phyloP scores from a whole-genome alignment of 2,113 vertebrate species.

The Proterorhinus semilunaris region DNA sequence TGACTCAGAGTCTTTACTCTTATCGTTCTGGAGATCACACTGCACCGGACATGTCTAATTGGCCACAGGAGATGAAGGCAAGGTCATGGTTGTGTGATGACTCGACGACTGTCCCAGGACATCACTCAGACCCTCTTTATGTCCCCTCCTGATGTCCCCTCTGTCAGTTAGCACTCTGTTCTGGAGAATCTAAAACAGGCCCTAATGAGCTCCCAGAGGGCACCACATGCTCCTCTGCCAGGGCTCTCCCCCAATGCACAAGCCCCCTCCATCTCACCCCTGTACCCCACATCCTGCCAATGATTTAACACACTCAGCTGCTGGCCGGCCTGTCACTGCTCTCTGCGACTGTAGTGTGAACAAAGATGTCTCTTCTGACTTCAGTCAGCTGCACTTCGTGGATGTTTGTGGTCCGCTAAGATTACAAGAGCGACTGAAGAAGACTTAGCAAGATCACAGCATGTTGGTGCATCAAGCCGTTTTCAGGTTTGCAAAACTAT shows the following conservation, averaged over 20 bases:
- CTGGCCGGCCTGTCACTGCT: background rate
- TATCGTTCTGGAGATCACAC: slow-evolving; percentile 25
- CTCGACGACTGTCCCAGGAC: slow-evolving; percentile 13
- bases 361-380: slow-evolving; percentile 1
- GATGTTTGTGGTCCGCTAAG: background rate
- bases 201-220: slow-evolving; percentile 69
- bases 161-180: slow-evolving; percentile 41
- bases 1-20: slow-evolving; percentile 17
- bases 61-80: slow-evolving; percentile 50
- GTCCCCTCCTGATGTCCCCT: slow-evolving; percentile 29
- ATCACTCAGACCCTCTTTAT: slow-evolving; percentile 32
- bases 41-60: slow-evolving; percentile 48
- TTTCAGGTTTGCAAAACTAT: too few relatives aligned
- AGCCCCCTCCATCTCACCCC: slow-evolving; percentile 1
- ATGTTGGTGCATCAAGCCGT: background rate
- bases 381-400: background rate
- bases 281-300: background rate
- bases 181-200: slow-evolving; percentile 45
- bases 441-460: background rate
- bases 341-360: background rate
- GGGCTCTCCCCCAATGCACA: slow-evolving; percentile 18
- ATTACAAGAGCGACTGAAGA: background rate
- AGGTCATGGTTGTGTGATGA: slow-evolving; percentile 32
- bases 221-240: slow-evolving; percentile 31
- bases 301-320: slow-evolving; percentile 22